phyloP scores from a whole-genome alignment of 2,888 invertebrate genomes.

The Ditula angustiorana region DNA sequence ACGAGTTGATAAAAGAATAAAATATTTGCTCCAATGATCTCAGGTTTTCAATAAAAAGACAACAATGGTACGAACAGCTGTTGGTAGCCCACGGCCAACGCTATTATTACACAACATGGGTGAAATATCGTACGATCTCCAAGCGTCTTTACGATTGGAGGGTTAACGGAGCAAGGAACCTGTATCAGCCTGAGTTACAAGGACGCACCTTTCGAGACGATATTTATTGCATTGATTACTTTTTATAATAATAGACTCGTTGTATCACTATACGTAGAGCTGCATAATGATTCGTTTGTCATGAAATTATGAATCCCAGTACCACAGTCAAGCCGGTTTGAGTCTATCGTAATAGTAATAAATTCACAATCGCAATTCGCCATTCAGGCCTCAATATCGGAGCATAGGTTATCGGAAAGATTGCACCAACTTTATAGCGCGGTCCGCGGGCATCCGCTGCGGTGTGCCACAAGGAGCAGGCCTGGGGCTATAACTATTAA shows the following conservation, averaged over 20 bases:
- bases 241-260: constrained; percentile 12
- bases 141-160: constrained; percentile 46
- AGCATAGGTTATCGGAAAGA: constrained; percentile 66
- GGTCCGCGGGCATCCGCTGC: constrained; percentile 44
- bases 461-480: constrained; percentile 50
- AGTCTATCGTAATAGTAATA: constrained; percentile 41
- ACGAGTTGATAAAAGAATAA: constrained; percentile 41
- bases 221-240: constrained; percentile 22
- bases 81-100: constrained; percentile 48
- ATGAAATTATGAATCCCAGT: constrained; percentile 32
- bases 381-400: constrained; percentile 56
- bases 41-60: constrained; percentile 55
- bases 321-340: constrained; percentile 19
- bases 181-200: constrained; percentile 27
- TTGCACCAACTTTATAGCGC: constrained; percentile 54
- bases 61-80: constrained; percentile 73
- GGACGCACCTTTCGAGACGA: constrained; percentile 33
- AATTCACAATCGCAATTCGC: constrained; percentile 52
- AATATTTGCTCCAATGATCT: constrained; percentile 47
- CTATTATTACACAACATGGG: constrained; percentile 69
- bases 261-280: not conserved
- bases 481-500: constrained; percentile 32
- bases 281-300: constrained; percentile 21
- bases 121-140: constrained; percentile 66
- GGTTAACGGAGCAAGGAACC: constrained; percentile 47